A percentile compares a stretch with the other conserved stretches of the same genome.
Conservation (phyloP, 2,888 invertebrate genomes). For the Catonia carolina region DNA sequence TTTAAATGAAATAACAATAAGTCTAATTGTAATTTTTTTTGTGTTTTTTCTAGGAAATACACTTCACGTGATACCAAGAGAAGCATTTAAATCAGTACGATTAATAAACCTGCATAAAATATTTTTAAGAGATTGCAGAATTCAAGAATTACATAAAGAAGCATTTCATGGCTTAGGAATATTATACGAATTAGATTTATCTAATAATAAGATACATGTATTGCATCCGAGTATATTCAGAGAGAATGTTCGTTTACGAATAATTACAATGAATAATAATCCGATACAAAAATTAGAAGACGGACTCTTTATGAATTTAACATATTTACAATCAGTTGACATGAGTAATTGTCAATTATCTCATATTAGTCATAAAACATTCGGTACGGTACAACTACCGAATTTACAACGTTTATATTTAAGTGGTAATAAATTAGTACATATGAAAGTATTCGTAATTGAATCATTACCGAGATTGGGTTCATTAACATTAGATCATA, state of each 20-base stretch:
- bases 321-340: constrained; percentile 66
- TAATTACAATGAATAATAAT: constrained; percentile 68
- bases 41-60: constrained; percentile 44
- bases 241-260: constrained; percentile 62
- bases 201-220: constrained; percentile 53
- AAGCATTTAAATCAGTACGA: constrained; percentile 61
- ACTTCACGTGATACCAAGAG: constrained; percentile 56
- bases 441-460: constrained; percentile 51
- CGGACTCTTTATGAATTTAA: constrained; percentile 67
- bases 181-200: constrained; percentile 63
- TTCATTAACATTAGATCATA: constrained; percentile 68
- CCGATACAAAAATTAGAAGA: constrained; percentile 64
- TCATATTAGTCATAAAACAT: constrained; percentile 62
- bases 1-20: no score
- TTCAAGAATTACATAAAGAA: constrained; percentile 63
- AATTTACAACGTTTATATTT: constrained; percentile 61
- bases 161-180: constrained; percentile 62
- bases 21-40: no score
- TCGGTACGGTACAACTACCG: constrained; percentile 53
- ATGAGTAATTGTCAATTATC: constrained; percentile 68
- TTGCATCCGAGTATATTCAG: constrained; percentile 54
- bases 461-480: constrained; percentile 58
- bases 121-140: constrained; percentile 63
- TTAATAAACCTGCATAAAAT: constrained; percentile 77
- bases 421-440: constrained; percentile 64